A percentile compares a stretch with the other conserved stretches of the same genome.
phyloP scores from a whole-genome alignment of 1,140 invertebrate species.

The Phenacoccus solenopsis region DNA sequence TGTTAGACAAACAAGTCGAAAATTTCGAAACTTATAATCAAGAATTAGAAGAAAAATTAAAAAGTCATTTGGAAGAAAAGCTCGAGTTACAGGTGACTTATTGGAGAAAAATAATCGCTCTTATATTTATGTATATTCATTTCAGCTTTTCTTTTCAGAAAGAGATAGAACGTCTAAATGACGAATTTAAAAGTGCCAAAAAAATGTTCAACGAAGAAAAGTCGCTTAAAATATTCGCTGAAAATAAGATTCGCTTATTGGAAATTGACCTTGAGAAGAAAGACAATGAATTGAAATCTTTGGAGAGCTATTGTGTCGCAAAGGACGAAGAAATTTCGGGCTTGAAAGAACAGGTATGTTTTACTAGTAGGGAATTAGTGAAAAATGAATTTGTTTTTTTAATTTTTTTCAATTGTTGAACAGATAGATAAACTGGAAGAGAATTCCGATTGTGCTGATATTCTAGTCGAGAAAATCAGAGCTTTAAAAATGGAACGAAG shows the following conservation, averaged over 20 bases:
- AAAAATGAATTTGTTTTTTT: not conserved
- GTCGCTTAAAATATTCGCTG: slow-evolving; percentile 18
- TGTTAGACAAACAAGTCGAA: not conserved
- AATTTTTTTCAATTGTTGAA: not conserved
- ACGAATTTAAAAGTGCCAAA: slow-evolving; percentile 19
- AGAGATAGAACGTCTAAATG: slow-evolving; percentile 20
- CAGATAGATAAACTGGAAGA: not conserved
- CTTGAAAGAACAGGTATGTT: slow-evolving; percentile 20
- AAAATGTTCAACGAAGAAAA: slow-evolving; percentile 22
- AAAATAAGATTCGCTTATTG: slow-evolving; percentile 16
- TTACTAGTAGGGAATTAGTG: not conserved
- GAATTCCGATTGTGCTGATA: not conserved
- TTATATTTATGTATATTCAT: no score
- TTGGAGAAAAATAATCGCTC: no score
- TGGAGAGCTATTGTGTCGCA: not conserved
- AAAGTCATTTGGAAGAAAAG: slow-evolving; percentile 4
- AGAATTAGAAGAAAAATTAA: slow-evolving; percentile 18
- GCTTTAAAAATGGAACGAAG: slow-evolving; percentile 13
- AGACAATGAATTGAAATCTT: slow-evolving; percentile 18
- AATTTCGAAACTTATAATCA: not conserved
- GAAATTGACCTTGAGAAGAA: slow-evolving; percentile 18
- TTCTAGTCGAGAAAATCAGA: not conserved
- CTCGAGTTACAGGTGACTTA: not conserved
- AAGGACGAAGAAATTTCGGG: slow-evolving; percentile 15
- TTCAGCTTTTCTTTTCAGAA: not conserved